phyloP scores from a whole-genome alignment of 2,888 invertebrate genomes.

The Andrena flavipes region DNA sequence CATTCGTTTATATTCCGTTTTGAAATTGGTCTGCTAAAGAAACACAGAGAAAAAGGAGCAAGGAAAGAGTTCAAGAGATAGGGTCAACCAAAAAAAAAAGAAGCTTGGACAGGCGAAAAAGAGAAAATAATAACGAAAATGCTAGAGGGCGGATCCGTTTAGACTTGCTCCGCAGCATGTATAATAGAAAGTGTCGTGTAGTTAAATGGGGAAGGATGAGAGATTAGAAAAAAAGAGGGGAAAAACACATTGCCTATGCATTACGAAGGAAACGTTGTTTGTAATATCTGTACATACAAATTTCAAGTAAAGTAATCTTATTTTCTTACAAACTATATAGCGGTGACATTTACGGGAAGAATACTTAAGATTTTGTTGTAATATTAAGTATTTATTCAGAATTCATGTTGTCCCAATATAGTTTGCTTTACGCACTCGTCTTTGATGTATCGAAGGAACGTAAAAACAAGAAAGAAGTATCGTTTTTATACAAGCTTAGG shows the following conservation, averaged over 20 bases:
- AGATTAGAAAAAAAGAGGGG: conserved; percentile 11
- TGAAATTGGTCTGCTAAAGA: not conserved
- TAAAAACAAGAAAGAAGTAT: conserved; percentile 56
- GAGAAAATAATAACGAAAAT: not conserved
- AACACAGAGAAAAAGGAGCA: not conserved
- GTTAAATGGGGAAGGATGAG: conserved; percentile 39
- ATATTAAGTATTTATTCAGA: conserved; percentile 80
- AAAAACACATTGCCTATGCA: conserved; percentile 75
- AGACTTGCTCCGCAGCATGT: conserved; percentile 67
- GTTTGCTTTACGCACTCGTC: conserved; percentile 77
- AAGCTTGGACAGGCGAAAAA: conserved; percentile 23
- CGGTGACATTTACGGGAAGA: conserved; percentile 77
- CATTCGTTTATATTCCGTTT: conserved; percentile 10
- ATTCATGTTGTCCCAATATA: conserved; percentile 78
- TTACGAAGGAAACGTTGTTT: conserved; percentile 75
- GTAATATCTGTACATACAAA: conserved; percentile 83
- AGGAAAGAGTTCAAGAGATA: not conserved
- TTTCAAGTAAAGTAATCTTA: conserved; percentile 82
- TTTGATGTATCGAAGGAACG: conserved; percentile 68
- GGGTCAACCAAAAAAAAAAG: too few species aligned
- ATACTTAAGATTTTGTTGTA: conserved; percentile 79
- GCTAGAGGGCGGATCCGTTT: conserved; percentile 51
- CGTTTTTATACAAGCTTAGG: conserved; percentile 75
- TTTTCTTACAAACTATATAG: conserved; percentile 83
- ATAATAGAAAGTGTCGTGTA: conserved; percentile 69